A percentile compares a stretch with the other conserved stretches of the same genome.
Evolutionary conservation across 2,113 vertebrate species (phyloP).

Genomic region (Alces alces): DNA sequence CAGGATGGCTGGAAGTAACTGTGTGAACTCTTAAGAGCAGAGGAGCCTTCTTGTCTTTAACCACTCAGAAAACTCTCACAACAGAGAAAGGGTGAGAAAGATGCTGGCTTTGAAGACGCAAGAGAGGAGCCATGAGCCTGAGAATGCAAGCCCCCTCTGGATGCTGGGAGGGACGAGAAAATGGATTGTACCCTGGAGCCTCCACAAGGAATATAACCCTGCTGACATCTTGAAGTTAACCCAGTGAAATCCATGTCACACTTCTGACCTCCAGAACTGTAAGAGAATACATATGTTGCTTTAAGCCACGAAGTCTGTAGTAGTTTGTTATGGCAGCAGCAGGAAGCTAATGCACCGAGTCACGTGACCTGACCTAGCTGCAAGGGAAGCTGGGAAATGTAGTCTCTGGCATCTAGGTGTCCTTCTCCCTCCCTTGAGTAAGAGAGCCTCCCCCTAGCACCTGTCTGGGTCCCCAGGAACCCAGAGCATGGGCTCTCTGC

Average conservation of each 20-base stretch:
- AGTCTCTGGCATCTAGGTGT: neutral
- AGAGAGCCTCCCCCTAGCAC: neutral
- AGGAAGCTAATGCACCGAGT: neutral
- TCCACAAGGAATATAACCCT: neutral
- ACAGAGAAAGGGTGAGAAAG: neutral
- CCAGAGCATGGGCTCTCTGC: neutral
- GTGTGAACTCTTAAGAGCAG: neutral
- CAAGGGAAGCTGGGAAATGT: neutral
- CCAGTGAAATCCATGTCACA: neutral
- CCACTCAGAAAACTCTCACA: neutral
- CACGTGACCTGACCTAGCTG: neutral
- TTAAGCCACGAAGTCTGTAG: neutral
- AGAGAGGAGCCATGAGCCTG: accelerated
- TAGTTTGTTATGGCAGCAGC: neutral
- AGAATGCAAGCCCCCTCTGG: neutral
- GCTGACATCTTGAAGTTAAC: neutral
- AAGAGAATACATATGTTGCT: neutral
- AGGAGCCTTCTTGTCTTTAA: neutral
- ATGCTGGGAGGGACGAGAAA: neutral
- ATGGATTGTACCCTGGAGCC: too few species aligned
- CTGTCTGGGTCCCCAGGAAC: neutral
- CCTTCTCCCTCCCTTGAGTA: neutral
- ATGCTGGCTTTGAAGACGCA: neutral
- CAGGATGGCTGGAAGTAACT: too few species aligned
- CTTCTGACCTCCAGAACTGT: accelerated